These are phyloP conservation scores for Distichodus sexfasciatus DNA, from an alignment of 2,797 vertebrate genomes.

Conservation along the genomic window DNA sequence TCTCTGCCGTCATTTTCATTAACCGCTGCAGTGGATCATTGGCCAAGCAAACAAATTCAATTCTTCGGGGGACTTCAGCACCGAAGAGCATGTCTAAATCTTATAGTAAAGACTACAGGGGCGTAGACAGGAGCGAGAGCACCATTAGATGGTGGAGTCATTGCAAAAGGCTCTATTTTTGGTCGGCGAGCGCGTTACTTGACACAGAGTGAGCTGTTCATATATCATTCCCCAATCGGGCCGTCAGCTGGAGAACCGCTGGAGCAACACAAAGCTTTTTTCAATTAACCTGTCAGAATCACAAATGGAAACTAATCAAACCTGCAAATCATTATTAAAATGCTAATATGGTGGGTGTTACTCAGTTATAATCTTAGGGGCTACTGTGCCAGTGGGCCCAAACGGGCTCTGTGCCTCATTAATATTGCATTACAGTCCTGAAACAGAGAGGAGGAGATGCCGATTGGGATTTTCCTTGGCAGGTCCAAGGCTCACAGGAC, in stretches of 20 bases:
- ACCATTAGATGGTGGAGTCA: conserved; percentile 11
- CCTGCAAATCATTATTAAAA: conserved; percentile 49
- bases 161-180: conserved; percentile 19
- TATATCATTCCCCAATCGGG: conserved; percentile 38
- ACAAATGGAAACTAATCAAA: conserved; percentile 44
- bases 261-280: conserved; percentile 36
- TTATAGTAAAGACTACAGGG: conserved; percentile 8
- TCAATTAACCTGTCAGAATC: conserved; percentile 53
- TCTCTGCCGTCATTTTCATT: conserved; percentile 39
- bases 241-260: conserved; percentile 1
- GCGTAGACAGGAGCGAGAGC: conserved; percentile 2
- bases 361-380: conserved; percentile 23
- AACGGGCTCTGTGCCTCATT: conserved; percentile 34
- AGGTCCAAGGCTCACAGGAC: not conserved
- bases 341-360: conserved; percentile 41
- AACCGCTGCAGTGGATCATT: conserved; percentile 29
- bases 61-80: conserved; percentile 20
- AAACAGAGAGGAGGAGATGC: conserved; percentile 4
- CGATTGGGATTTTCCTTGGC: conserved; percentile 23
- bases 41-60: conserved; percentile 29
- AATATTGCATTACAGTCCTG: conserved; percentile 43
- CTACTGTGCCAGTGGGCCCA: conserved; percentile 4
- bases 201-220: conserved; percentile 29
- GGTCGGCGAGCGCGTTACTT: conserved; percentile 14
- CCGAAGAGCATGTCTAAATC: conserved; percentile 16